Evolutionary conservation across 1,140 invertebrate genomes (phyloP), one percentile per base, ranked within the genome.

Genomic region (Ooceraea biroi): DNA sequence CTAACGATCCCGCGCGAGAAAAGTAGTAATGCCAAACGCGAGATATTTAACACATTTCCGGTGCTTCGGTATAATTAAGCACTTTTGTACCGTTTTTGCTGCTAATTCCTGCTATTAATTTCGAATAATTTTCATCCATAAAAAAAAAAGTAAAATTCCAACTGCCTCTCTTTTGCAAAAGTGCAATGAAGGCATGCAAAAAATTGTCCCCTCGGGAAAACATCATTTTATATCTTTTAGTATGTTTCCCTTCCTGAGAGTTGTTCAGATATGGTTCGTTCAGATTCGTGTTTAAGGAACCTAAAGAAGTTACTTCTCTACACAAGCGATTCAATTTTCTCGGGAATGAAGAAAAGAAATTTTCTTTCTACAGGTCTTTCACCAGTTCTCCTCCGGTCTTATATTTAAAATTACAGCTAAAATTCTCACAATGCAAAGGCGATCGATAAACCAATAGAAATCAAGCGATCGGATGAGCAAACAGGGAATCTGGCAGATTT

Each of bases 391-490:
- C 36, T 50, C 4, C 27, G 5, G 60, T 44, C 36, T 36, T 36
- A 7, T 36, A 7, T 3, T 36, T 2, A 36, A 36, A 36, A 36
- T 36, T 36, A 66, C 61, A 66, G 46, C 74, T 83, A 72, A 90
- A 88, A 90, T 89, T 89, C 89, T 80, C 71, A 50, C 60, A 82
- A 85, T 25, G 74, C 63, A 60, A 50, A 27, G 76, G 85, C 84
- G 63, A 89, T 68, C 73, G 68, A 55, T 72, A 57, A 84, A 74
- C 66, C 83, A 89, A 90, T 85, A 89, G 84, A 90, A 89, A 90
- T 89, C 89, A 90, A 80, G 84, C 48, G 84, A 88, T 85, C 85
- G 65, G 60, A 52, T 71, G 41, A 25, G 83, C 82, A 83, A 89
- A 89, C 78, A 88, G 69, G 58, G 80, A 80, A 57, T 71, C 77